Conservation (phyloP, 2,113 vertebrate genomes). For the Nestor notabilis region DNA sequence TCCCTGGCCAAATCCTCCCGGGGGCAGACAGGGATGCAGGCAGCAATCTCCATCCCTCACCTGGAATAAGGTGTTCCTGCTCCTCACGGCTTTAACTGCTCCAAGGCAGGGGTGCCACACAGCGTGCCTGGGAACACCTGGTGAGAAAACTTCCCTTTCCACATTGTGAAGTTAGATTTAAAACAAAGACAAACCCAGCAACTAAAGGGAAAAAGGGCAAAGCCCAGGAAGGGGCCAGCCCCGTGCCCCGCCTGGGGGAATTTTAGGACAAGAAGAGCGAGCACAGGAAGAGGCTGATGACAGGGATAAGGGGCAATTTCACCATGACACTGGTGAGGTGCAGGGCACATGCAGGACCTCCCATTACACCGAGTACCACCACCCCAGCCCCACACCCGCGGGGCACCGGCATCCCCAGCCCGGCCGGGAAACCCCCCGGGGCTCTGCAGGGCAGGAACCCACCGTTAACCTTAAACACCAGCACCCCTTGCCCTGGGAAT, state of each 20-base stretch:
- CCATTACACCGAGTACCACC: not conserved
- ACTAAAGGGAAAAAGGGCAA: not conserved
- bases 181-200: not conserved
- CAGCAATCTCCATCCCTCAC: not conserved
- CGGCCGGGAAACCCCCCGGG: not conserved
- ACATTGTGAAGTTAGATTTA: not conserved
- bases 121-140: not conserved
- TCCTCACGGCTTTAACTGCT: not conserved
- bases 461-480: not conserved
- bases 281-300: not conserved
- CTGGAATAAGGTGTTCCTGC: not conserved
- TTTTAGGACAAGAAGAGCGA: not conserved
- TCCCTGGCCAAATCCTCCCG: not conserved
- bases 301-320: not conserved
- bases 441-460: not conserved
- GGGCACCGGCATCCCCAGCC: not conserved
- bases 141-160: not conserved
- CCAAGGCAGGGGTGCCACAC: not conserved
- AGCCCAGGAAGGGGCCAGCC: not conserved
- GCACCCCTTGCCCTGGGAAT: not conserved
- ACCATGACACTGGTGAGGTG: rapidly evolving
- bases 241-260: rapidly evolving
- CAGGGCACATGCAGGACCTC: not conserved
- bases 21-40: not conserved
- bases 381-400: not conserved